phyloP scores from a whole-genome alignment of 2,797 vertebrate genomes.

The Sebastes melanostomus region DNA sequence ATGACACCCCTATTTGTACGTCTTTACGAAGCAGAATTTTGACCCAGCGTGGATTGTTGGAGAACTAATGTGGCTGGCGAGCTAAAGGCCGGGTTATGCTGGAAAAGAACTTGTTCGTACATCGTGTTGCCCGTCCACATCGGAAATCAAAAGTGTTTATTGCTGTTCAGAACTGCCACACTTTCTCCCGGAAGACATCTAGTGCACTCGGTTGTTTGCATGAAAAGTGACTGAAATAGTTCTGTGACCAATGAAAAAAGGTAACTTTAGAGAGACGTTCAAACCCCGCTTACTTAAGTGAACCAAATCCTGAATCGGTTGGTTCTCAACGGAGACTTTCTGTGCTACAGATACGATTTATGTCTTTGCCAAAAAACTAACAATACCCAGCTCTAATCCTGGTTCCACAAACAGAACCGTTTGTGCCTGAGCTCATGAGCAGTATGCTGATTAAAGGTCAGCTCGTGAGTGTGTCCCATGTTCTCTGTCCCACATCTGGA shows the following conservation, averaged over 20 bases:
- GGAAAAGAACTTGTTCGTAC: too few species aligned
- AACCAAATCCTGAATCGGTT: neutral
- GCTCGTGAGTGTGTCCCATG: constrained; percentile 34
- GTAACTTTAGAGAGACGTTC: too few species aligned
- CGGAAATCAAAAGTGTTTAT: neutral
- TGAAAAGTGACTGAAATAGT: neutral
- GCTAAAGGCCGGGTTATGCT: too few species aligned
- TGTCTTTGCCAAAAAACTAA: neutral
- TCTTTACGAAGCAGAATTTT: neutral
- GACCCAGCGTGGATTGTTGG: too few species aligned
- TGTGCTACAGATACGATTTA: neutral
- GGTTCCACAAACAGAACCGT: neutral
- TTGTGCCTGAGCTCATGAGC: constrained; percentile 15
- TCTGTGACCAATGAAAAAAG: too few species aligned
- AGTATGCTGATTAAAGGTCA: constrained; percentile 65
- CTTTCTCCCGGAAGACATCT: neutral
- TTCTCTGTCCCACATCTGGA: constrained; percentile 69
- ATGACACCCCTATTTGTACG: neutral
- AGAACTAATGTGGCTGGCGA: too few species aligned
- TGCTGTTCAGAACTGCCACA: neutral
- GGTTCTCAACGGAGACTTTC: neutral
- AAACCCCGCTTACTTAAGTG: neutral
- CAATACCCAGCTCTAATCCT: neutral
- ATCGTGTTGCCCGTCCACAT: neutral
- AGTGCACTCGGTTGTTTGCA: neutral